These are phyloP conservation scores for Acrobasis repandana DNA, from an alignment of 2,888 invertebrate genomes.

Conservation along the genomic window DNA sequence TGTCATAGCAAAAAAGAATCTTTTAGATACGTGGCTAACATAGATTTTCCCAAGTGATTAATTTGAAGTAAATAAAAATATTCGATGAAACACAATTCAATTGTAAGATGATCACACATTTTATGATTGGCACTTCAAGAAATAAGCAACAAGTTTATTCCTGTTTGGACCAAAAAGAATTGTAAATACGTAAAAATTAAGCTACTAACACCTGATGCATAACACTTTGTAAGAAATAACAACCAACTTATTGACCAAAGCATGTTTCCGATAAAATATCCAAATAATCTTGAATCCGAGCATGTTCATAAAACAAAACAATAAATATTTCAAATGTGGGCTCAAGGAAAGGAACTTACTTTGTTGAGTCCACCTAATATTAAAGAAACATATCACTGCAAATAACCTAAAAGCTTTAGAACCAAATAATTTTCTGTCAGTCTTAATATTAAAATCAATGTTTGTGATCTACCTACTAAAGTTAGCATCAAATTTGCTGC, in stretches of 20 bases:
- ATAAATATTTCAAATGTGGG: constrained; percentile 17
- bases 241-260: constrained; percentile 28
- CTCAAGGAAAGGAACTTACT: neutral
- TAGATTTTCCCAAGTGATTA: constrained; percentile 72
- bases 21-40: constrained; percentile 78
- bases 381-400: constrained; percentile 24
- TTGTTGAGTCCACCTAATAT: neutral
- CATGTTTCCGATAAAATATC: constrained; percentile 27
- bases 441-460: constrained; percentile 14
- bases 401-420: constrained; percentile 27
- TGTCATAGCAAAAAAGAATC: constrained; percentile 64
- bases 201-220: constrained; percentile 68
- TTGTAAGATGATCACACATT: constrained; percentile 25
- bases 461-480: constrained; percentile 20
- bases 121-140: constrained; percentile 15
- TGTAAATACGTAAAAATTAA: constrained; percentile 36
- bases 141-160: neutral
- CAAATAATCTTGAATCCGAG: constrained; percentile 22
- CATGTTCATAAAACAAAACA: constrained; percentile 28
- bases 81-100: constrained; percentile 18
- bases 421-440: constrained; percentile 22
- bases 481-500: neutral
- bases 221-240: constrained; percentile 45
- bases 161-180: constrained; percentile 19
- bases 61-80: constrained; percentile 40